Conservation (phyloP, 1,140 invertebrate species). For the Bicyclus anynana region DNA sequence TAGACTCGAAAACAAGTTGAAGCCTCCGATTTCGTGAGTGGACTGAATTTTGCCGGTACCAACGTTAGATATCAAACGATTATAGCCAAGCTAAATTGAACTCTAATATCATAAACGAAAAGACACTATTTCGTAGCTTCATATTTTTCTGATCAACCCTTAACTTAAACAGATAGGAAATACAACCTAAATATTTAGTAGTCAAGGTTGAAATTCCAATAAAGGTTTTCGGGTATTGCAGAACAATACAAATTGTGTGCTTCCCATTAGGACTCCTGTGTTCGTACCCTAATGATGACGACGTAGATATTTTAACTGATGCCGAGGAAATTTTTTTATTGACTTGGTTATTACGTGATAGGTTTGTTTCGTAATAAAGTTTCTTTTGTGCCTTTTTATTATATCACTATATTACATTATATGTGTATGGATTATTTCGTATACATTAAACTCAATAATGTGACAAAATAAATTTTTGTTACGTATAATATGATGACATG, state of each 20-base stretch:
- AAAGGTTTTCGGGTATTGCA: background rate
- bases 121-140: conserved; percentile 3
- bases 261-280: conserved; percentile 8
- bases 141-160: conserved; percentile 14
- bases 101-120: background rate
- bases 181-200: background rate
- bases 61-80: conserved; percentile 15
- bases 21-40: conserved; percentile 40
- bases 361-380: background rate
- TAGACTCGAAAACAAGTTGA: conserved; percentile 36
- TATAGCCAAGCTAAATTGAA: conserved; percentile 1
- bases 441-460: too few relatives aligned
- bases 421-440: too few relatives aligned
- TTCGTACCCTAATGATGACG: conserved; percentile 7
- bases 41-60: conserved; percentile 38
- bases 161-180: background rate
- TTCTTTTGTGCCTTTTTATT: background rate
- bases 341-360: background rate
- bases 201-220: background rate
- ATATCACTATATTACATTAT: too few relatives aligned
- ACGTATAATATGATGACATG: too few relatives aligned
- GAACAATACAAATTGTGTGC: conserved; percentile 13
- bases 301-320: conserved; percentile 3
- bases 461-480: too few relatives aligned
- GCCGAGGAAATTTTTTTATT: background rate